A percentile compares a stretch with the other conserved stretches of the same genome.
These are phyloP conservation scores for Leuciscus waleckii DNA, from an alignment of 2,797 vertebrate species.

Conservation along the genomic window DNA sequence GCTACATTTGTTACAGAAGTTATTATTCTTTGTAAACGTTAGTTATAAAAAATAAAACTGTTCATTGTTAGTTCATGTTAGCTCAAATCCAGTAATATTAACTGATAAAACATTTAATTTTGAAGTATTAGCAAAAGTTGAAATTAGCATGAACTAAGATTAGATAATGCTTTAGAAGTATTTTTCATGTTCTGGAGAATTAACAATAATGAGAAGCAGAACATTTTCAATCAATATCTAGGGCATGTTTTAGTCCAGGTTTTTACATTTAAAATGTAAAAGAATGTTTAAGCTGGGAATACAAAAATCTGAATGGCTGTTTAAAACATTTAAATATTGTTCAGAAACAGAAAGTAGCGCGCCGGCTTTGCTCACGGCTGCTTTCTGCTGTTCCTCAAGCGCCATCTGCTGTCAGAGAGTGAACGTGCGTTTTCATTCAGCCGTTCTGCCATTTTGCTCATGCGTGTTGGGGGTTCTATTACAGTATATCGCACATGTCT, in stretches of 20 bases:
- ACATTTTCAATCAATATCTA: neutral
- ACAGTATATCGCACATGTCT: neutral
- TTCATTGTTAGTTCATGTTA: neutral
- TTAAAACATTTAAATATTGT: neutral
- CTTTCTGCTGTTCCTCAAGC: neutral
- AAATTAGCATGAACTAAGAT: neutral
- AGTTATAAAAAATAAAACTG: neutral
- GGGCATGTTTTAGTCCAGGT: neutral
- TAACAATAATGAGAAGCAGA: neutral
- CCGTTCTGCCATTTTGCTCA: neutral
- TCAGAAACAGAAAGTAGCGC: neutral
- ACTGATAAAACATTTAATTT: neutral
- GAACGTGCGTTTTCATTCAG: neutral
- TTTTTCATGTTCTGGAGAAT: neutral
- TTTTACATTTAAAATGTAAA: too few relatives aligned
- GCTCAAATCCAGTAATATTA: neutral
- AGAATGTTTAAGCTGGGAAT: neutral
- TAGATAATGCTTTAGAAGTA: neutral
- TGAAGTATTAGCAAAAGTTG: neutral
- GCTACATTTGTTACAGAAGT: neutral
- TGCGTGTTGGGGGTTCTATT: neutral
- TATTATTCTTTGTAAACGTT: neutral
- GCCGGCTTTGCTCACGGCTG: neutral
- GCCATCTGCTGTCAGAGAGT: neutral
- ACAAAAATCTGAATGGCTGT: neutral